These are phyloP conservation scores for Reticulitermes lucifugus DNA, from an alignment of 2,888 invertebrate species.

Conservation along the genomic window DNA sequence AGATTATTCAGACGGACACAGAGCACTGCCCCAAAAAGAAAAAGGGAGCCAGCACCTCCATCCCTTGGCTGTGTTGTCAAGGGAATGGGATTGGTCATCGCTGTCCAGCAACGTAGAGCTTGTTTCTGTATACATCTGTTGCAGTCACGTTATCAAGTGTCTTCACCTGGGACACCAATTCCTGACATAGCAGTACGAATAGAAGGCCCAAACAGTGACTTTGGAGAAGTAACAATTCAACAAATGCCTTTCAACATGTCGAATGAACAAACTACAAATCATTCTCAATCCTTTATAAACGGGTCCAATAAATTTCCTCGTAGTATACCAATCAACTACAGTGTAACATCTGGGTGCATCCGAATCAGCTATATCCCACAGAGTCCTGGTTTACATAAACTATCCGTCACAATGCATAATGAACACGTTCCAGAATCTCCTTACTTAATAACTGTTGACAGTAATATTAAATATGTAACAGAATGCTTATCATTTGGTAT, in stretches of 20 bases:
- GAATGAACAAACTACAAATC: not conserved
- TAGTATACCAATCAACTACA: conserved; percentile 46
- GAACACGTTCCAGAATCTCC: conserved; percentile 72
- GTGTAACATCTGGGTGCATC: conserved; percentile 15
- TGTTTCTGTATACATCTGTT: conserved; percentile 70
- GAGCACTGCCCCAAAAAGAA: not conserved
- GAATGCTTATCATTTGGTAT: not conserved
- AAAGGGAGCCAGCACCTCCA: not conserved
- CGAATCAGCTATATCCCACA: conserved; percentile 66
- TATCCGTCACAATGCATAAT: conserved; percentile 69
- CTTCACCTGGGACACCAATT: conserved; percentile 56
- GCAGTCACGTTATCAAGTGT: conserved; percentile 58
- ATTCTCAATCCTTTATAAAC: not conserved
- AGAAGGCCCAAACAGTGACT: conserved; percentile 64
- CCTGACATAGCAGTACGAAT: conserved; percentile 67
- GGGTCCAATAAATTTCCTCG: not conserved
- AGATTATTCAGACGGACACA: not conserved
- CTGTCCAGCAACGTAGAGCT: conserved; percentile 68
- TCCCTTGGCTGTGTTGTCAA: conserved; percentile 34
- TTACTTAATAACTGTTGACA: conserved; percentile 65
- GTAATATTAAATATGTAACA: conserved; percentile 44
- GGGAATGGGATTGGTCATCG: conserved; percentile 72
- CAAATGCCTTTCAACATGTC: not conserved
- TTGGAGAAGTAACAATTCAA: conserved; percentile 60
- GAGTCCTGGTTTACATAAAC: conserved; percentile 69